Conservation (phyloP, 1,140 invertebrate genomes). For the Rhagoletis zephyria region DNA sequence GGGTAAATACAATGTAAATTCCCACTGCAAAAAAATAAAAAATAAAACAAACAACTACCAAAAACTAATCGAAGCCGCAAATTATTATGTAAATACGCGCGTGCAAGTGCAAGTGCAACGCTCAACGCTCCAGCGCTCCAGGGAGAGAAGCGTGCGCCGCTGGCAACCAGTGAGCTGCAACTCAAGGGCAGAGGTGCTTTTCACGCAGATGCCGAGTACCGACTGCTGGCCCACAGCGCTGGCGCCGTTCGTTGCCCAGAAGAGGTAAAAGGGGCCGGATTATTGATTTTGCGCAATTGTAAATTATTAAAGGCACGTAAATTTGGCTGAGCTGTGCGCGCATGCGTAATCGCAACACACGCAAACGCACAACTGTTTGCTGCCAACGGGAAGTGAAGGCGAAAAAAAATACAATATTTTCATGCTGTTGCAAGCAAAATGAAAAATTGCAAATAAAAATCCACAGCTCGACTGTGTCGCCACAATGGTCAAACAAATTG, state of each 20-base stretch:
- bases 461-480: neutral
- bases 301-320: slow-evolving; percentile 12
- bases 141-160: neutral
- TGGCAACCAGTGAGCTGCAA: neutral
- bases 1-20: neutral
- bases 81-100: slow-evolving; percentile 38
- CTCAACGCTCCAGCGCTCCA: neutral
- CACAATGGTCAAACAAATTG: slow-evolving; percentile 9
- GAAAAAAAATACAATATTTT: too few relatives aligned
- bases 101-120: slow-evolving; percentile 39
- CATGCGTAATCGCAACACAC: slow-evolving; percentile 27
- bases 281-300: slow-evolving; percentile 42
- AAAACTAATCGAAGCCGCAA: slow-evolving; percentile 6
- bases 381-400: slow-evolving; percentile 9
- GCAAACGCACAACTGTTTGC: neutral
- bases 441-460: neutral
- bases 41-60: neutral
- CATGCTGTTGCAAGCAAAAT: neutral
- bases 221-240: neutral
- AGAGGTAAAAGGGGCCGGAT: too few relatives aligned
- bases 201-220: neutral
- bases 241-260: too few relatives aligned
- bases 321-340: neutral
- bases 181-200: slow-evolving; percentile 49
- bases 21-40: neutral